Conservation (phyloP, 2,888 invertebrate species). For the Tromatobia lineatoria region DNA sequence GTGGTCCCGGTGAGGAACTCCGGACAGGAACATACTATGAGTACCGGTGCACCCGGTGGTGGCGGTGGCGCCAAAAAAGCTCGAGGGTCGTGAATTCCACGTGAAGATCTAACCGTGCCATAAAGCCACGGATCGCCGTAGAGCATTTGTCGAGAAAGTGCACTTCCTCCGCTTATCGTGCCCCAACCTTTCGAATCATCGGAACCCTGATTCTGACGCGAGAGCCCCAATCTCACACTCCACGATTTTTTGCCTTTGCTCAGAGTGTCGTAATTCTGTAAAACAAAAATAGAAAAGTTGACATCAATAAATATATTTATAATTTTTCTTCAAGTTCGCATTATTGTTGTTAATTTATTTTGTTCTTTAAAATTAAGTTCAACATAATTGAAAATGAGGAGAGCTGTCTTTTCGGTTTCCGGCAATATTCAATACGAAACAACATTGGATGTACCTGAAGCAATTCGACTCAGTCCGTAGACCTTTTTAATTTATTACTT, state of each 20-base stretch:
- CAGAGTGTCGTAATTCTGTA: slow-evolving; percentile 84
- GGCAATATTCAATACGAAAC: no score
- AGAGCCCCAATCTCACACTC: slow-evolving; percentile 90
- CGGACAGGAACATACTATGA: slow-evolving; percentile 93
- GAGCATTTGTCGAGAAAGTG: slow-evolving; percentile 92
- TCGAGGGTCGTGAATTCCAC: slow-evolving; percentile 82
- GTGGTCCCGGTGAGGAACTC: slow-evolving; percentile 93
- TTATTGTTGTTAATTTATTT: no score
- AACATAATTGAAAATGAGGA: no score
- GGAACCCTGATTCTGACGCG: slow-evolving; percentile 84
- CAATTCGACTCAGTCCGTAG: no score
- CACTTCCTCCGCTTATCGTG: slow-evolving; percentile 89
- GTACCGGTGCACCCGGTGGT: slow-evolving; percentile 88
- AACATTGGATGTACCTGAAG: no score
- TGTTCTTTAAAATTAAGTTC: no score
- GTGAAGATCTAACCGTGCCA: slow-evolving; percentile 89
- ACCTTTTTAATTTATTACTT: no score
- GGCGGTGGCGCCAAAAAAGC: slow-evolving; percentile 86
- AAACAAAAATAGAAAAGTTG: slow-evolving; percentile 40
- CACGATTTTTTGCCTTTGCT: slow-evolving; percentile 89
- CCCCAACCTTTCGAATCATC: slow-evolving; percentile 79
- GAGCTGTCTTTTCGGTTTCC: no score
- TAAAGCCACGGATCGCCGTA: slow-evolving; percentile 92
- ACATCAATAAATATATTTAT: neutral
- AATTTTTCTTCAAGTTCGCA: no score